These are phyloP conservation scores for Pheosia gnoma DNA, from an alignment of 2,888 invertebrate genomes.

Conservation along the genomic window DNA sequence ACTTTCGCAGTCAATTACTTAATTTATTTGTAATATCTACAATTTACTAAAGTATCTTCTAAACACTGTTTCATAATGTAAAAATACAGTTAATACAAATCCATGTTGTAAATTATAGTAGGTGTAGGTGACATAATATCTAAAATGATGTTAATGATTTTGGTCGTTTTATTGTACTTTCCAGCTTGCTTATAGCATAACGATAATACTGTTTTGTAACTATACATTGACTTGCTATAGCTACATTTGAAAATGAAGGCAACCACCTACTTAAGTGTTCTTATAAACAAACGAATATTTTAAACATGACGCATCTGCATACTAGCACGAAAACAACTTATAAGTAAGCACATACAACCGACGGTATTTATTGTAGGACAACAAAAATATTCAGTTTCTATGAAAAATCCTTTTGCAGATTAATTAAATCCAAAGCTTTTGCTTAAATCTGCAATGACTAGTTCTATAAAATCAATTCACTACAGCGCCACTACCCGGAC, in stretches of 20 bases:
- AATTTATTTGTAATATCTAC: constrained; percentile 13
- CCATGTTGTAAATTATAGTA: constrained; percentile 36
- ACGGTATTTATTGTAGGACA: too few species aligned
- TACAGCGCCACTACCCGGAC: not conserved
- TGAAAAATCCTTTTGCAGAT: not conserved
- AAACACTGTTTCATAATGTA: constrained; percentile 12
- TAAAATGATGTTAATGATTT: constrained; percentile 25
- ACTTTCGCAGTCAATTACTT: constrained; percentile 22
- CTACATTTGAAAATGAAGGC: not conserved
- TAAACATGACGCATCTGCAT: not conserved
- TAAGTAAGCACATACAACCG: too few species aligned
- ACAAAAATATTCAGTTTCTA: not conserved
- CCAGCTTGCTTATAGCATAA: constrained; percentile 44
- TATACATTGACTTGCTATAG: not conserved
- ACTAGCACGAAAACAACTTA: too few species aligned
- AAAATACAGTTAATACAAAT: constrained; percentile 52
- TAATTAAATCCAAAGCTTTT: not conserved
- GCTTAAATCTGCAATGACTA: not conserved
- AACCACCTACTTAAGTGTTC: not conserved
- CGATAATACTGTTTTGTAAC: not conserved
- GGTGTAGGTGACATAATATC: not conserved
- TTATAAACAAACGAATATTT: not conserved
- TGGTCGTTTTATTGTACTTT: constrained; percentile 77
- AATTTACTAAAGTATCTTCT: constrained; percentile 28
- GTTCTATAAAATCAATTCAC: not conserved